A percentile compares a stretch with the other conserved stretches of the same genome.
Evolutionary conservation across 2,113 vertebrate species (phyloP).

Genomic region (Promerops cafer): DNA sequence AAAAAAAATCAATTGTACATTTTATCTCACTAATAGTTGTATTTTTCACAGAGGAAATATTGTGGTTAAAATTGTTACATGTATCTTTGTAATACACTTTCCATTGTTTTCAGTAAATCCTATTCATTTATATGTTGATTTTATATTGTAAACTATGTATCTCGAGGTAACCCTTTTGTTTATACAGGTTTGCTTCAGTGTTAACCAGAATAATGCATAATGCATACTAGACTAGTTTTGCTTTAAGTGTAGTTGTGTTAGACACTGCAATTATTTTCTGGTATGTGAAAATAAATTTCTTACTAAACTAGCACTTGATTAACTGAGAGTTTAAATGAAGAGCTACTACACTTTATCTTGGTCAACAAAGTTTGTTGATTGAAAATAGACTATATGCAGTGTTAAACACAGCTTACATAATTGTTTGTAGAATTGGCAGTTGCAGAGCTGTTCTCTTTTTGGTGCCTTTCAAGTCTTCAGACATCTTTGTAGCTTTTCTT

Average conservation of each 20-base stretch:
- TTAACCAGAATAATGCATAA: conserved; percentile 80
- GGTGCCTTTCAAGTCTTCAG: conserved; percentile 73
- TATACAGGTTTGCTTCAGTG: conserved; percentile 77
- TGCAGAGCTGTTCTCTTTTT: conserved; percentile 67
- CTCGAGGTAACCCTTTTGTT: conserved; percentile 74
- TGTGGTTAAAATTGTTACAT: conserved; percentile 83
- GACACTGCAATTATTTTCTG: conserved; percentile 83
- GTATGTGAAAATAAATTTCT: conserved; percentile 84
- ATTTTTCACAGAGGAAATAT: conserved; percentile 97
- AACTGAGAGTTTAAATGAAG: conserved; percentile 67
- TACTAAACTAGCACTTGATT: conserved; percentile 77
- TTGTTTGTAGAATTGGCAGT: conserved; percentile 68
- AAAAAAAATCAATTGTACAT: conserved; percentile 77
- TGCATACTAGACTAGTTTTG: conserved; percentile 81
- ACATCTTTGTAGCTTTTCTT: conserved; percentile 50
- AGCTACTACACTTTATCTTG: conserved; percentile 49
- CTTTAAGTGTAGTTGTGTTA: conserved; percentile 82
- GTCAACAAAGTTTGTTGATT: conserved; percentile 52
- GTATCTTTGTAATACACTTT: conserved; percentile 85
- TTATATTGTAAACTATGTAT: conserved; percentile 81
- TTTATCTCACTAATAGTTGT: conserved; percentile 92
- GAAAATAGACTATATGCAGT: conserved; percentile 65
- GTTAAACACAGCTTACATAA: conserved; percentile 69
- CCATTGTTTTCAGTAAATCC: conserved; percentile 78
- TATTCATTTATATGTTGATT: conserved; percentile 83